These are phyloP conservation scores for Oostethus manadensis DNA, from an alignment of 2,113 vertebrate species.

Conservation along the genomic window DNA sequence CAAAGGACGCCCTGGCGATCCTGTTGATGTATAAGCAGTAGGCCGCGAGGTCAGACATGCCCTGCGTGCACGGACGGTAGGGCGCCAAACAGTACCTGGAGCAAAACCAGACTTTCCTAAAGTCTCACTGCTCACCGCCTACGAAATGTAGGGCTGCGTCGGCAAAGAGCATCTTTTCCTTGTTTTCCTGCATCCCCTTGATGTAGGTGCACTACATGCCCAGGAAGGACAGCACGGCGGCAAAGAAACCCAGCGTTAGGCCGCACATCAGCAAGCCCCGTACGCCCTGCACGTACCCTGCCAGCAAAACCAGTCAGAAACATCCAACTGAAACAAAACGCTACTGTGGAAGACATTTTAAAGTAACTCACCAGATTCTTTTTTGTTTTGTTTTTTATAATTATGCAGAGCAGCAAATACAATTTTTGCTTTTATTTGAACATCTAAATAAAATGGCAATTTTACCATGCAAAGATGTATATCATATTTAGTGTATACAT, in stretches of 20 bases:
- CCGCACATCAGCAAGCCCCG: constrained; percentile 66
- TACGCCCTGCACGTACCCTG: constrained; percentile 67
- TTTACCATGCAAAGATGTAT: too few species aligned
- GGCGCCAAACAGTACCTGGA: constrained; percentile 31
- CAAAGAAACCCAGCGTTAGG: constrained; percentile 60
- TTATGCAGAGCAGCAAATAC: too few species aligned
- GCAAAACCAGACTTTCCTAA: background rate
- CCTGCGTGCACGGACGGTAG: constrained; percentile 39
- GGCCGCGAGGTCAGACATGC: constrained; percentile 51
- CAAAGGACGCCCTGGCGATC: constrained; percentile 50
- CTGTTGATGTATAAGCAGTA: constrained; percentile 74
- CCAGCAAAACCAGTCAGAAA: constrained; percentile 3
- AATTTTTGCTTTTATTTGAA: too few species aligned
- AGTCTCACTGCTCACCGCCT: constrained; percentile 59
- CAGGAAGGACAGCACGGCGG: constrained; percentile 58
- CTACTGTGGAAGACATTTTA: too few species aligned
- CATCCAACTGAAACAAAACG: background rate
- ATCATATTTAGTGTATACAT: too few species aligned
- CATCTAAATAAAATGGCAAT: too few species aligned
- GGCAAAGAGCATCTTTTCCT: constrained; percentile 61
- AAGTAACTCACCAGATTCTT: too few species aligned
- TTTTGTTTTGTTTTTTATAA: too few species aligned
- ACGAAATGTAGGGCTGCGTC: constrained; percentile 61
- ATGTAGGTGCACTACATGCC: constrained; percentile 78
- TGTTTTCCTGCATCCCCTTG: constrained; percentile 54